Evolutionary conservation across 2,797 vertebrate genomes (phyloP), one percentile per base, ranked within the genome.

Genomic region (Alectoris magna): DNA sequence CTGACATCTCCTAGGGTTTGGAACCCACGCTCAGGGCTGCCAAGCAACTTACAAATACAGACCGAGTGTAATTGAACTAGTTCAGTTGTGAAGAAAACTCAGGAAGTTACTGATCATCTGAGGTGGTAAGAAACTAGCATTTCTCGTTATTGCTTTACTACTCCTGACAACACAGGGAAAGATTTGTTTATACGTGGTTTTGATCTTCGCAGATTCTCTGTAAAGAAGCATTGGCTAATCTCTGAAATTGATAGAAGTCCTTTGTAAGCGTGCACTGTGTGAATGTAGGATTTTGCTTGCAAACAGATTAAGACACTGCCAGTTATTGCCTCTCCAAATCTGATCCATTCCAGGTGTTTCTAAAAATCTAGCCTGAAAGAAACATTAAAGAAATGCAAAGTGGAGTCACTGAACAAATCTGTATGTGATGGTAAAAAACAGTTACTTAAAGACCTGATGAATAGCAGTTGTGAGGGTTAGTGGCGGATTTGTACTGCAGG

Each of bases 351-450:
- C 95, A 90, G 87, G 91, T 93, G 75, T 89, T 85, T 93, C 89
- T 89, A 38, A 89, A 91, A 90, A 58, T 60, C 87, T 79, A 49
- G 62, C 34, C 73, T 89, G 79, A 66, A 92, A 67, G 84, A 27
- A 81, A 93, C 85, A 90, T 90, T n/a, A 94, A 95, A 96, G 90
- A 86, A 43, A 84, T 90, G 92, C 89, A 91, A 86, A 96, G 73
- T 15, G 80, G 88, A 80, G 76, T 34, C 3, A 2, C 90, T 48
- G 79, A 91, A 49, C 76, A 75, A 59, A 75, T 66, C 80, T 48
- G 1, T 63, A 71, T 44, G 76, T 56, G 93, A 90, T 92, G 94
- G 92, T 93, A 94, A 91, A 96, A 96, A 48, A 14, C 76, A 34
- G 55, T 63, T 88, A 55, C 68, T 77, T 29, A 46, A 75, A 87